A percentile compares a stretch with the other conserved stretches of the same genome.
Evolutionary conservation across 1,140 invertebrate genomes (phyloP).

Genomic region (Wasmannia auropunctata): DNA sequence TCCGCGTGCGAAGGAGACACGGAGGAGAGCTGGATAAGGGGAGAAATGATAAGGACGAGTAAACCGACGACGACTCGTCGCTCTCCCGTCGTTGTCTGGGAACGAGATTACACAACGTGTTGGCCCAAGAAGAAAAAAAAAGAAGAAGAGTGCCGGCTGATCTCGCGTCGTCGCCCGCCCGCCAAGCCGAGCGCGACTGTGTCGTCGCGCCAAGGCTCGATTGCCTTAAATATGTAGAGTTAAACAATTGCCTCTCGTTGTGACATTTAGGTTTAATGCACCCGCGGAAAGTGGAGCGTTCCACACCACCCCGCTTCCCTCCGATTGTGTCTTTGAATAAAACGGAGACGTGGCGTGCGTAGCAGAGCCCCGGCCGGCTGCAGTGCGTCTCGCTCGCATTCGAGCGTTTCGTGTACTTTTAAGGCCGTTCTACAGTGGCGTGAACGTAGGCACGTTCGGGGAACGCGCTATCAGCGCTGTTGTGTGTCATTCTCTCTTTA

Average conservation of each 20-base stretch:
- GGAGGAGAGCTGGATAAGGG: conserved; percentile 10
- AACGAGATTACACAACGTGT: conserved; percentile 68
- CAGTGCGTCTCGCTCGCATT: too few species aligned
- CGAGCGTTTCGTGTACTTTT: not conserved
- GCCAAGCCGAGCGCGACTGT: conserved; percentile 9
- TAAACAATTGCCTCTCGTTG: conserved; percentile 47
- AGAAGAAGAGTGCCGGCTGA: too few species aligned
- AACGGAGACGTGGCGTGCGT: too few species aligned
- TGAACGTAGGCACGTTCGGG: too few species aligned
- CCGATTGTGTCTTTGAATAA: not conserved
- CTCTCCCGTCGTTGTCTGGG: conserved; percentile 63
- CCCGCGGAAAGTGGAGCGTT: not conserved
- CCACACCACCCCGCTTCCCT: not conserved
- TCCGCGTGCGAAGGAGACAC: not conserved
- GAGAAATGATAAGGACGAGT: not conserved
- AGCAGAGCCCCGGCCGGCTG: too few species aligned
- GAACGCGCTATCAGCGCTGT: too few species aligned
- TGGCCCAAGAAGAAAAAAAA: conserved; percentile 55
- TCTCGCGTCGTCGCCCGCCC: conserved; percentile 15
- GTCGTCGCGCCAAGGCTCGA: not conserved
- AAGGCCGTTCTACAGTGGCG: too few species aligned
- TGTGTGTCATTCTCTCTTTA: too few species aligned
- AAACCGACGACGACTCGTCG: conserved; percentile 49
- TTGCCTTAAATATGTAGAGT: conserved; percentile 38
- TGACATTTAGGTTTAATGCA: conserved; percentile 23